These are phyloP conservation scores for Oligia latruncula DNA, from an alignment of 2,888 invertebrate genomes.

Conservation along the genomic window DNA sequence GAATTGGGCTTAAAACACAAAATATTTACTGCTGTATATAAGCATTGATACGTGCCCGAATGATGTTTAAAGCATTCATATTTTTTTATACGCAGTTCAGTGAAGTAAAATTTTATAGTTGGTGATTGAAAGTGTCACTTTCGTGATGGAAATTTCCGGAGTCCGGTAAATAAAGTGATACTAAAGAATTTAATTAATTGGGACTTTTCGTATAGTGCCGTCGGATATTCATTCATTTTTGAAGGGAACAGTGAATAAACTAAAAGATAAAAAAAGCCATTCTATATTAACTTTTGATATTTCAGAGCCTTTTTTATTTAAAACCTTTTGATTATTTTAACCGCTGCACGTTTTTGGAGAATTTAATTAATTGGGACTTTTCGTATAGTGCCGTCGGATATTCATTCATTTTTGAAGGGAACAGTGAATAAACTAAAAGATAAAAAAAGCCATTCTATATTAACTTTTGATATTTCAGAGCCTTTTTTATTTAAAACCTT, in stretches of 20 bases:
- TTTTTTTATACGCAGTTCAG: constrained; percentile 40
- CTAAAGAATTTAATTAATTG: constrained; percentile 5
- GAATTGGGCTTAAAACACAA: constrained; percentile 73
- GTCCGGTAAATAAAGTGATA: not conserved
- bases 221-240: not conserved
- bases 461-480: not conserved
- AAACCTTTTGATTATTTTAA: not conserved
- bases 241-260: not conserved
- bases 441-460: not conserved
- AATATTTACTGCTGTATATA: constrained; percentile 68
- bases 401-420: not conserved
- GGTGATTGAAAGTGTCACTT: constrained; percentile 38
- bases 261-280: not conserved
- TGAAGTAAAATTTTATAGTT: constrained; percentile 39
- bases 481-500: not conserved
- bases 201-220: not conserved
- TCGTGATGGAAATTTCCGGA: constrained; percentile 3
- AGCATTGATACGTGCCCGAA: constrained; percentile 63
- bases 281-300: not conserved
- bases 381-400: not conserved
- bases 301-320: not conserved
- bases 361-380: constrained; percentile 13
- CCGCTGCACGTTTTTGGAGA: not conserved
- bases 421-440: not conserved
- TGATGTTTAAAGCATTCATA: constrained; percentile 56